These are phyloP conservation scores for Pantelozetes paolii DNA, from an alignment of 2,888 invertebrate genomes.

Conservation along the genomic window DNA sequence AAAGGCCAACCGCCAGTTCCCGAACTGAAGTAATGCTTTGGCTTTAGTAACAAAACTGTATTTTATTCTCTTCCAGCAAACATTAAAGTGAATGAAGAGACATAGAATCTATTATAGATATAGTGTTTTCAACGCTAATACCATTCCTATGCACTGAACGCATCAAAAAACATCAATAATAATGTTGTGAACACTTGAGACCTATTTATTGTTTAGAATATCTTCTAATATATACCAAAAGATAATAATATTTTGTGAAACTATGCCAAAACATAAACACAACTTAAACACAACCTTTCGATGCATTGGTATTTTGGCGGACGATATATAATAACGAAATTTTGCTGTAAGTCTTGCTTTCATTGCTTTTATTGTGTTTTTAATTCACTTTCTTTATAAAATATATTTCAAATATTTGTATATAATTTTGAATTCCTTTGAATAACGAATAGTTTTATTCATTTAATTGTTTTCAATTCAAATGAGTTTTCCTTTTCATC, in stretches of 20 bases:
- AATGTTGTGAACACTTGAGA: constrained; percentile 13
- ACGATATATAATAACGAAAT: background rate
- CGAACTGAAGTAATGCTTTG: background rate
- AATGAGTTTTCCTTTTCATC: too few species aligned
- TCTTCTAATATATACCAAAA: constrained; percentile 4
- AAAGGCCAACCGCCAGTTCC: background rate
- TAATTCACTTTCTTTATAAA: too few species aligned
- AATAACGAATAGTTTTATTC: too few species aligned
- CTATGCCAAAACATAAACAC: background rate
- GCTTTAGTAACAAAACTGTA: constrained; percentile 23
- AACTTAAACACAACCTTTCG: background rate
- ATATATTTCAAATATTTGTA: too few species aligned
- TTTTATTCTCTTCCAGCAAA: constrained; percentile 24
- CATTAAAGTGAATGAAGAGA: constrained; percentile 18
- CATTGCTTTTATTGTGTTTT: too few species aligned
- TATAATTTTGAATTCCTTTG: too few species aligned
- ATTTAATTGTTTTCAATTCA: too few species aligned
- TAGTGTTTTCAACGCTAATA: constrained; percentile 17
- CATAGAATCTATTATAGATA: constrained; percentile 15
- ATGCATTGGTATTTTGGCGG: too few species aligned
- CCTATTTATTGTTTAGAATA: constrained; percentile 30
- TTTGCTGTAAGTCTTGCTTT: background rate
- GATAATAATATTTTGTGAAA: background rate
- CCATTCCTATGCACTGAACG: background rate
- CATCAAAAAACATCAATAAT: constrained; percentile 28